Conservation (phyloP, 2,113 vertebrate genomes). For the Callospermophilus lateralis region DNA sequence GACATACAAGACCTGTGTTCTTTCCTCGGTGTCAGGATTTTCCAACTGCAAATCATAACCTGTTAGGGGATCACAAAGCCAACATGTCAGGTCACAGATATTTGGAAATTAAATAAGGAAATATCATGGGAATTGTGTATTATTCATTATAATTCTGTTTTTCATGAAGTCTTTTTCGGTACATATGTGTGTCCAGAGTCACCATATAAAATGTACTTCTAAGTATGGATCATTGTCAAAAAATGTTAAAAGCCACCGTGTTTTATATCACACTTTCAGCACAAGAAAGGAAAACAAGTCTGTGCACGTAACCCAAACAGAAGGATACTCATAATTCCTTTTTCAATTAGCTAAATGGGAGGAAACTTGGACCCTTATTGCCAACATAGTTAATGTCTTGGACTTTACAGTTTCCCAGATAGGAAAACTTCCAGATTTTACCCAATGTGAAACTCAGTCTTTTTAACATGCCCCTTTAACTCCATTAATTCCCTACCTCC, state of each 20-base stretch:
- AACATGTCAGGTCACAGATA: neutral
- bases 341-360: conserved; percentile 50
- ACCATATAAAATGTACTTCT: conserved; percentile 32
- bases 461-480: conserved; percentile 6
- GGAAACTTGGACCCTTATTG: neutral
- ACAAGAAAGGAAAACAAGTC: conserved; percentile 57
- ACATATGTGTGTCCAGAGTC: neutral
- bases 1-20: neutral
- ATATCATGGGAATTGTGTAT: neutral
- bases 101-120: conserved; percentile 45
- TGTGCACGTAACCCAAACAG: neutral
- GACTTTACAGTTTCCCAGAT: conserved; percentile 58
- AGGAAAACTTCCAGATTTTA: conserved; percentile 45
- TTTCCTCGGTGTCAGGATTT: neutral
- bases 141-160: neutral
- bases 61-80: neutral
- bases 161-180: neutral
- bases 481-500: conserved; percentile 8
- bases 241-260: conserved; percentile 33
- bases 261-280: conserved; percentile 57
- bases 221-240: neutral
- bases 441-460: conserved; percentile 6
- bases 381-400: neutral
- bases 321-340: conserved; percentile 33
- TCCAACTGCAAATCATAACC: neutral